A percentile compares a stretch with the other conserved stretches of the same genome.
Conservation (phyloP, 2,797 vertebrate genomes). For the Okamejei kenojei region DNA sequence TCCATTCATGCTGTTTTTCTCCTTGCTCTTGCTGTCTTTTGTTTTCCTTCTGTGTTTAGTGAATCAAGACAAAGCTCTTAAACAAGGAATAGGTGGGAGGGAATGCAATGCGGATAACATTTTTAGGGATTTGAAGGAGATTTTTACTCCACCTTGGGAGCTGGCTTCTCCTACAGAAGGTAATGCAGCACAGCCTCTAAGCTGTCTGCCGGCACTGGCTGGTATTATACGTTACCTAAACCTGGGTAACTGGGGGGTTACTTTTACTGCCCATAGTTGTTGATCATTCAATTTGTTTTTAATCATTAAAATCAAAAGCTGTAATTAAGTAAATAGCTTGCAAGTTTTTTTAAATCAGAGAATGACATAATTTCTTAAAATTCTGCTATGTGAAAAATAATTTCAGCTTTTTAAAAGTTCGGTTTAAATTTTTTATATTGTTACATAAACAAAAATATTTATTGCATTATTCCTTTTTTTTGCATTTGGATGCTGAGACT, state of each 20-base stretch:
- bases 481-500: neutral
- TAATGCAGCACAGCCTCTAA: constrained; percentile 50
- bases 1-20: constrained; percentile 25
- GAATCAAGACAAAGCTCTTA: constrained; percentile 55
- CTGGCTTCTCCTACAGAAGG: constrained; percentile 63
- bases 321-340: constrained; percentile 44
- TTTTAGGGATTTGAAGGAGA: constrained; percentile 68
- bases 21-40: constrained; percentile 38
- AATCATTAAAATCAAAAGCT: constrained; percentile 43
- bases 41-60: constrained; percentile 51
- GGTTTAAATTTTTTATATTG: neutral
- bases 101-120: constrained; percentile 63
- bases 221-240: constrained; percentile 38
- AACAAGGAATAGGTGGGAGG: constrained; percentile 55
- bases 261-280: constrained; percentile 41
- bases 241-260: constrained; percentile 46
- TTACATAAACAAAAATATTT: neutral
- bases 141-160: constrained; percentile 68
- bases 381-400: neutral
- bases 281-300: constrained; percentile 49
- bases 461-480: neutral
- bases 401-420: neutral
- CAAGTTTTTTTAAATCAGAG: constrained; percentile 41
- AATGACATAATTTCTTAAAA: neutral
- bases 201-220: constrained; percentile 41